These are phyloP conservation scores for Microcebus tavaratra DNA, from an alignment of 2,113 vertebrate genomes.

Conservation along the genomic window DNA sequence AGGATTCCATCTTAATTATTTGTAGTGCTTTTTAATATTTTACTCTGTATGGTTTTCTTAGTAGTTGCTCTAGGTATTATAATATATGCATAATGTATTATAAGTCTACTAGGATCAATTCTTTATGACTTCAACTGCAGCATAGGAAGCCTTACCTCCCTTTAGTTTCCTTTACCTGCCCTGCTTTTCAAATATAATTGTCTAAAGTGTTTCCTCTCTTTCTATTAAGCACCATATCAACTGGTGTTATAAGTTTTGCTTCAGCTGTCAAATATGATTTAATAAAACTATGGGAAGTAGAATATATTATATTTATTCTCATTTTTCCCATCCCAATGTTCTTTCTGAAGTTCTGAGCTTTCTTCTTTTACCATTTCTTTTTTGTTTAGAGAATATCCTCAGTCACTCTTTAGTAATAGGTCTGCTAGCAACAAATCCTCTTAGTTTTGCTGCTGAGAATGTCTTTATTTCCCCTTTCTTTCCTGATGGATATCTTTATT, in stretches of 20 bases:
- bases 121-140: neutral
- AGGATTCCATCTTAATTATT: neutral
- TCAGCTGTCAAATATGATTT: neutral
- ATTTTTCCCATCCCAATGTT: neutral
- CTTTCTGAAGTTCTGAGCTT: neutral
- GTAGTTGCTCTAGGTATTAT: neutral
- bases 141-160: neutral
- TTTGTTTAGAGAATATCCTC: neutral
- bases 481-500: neutral
- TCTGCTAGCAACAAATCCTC: neutral
- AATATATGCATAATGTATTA: rapidly evolving
- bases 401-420: neutral
- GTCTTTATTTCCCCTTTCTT: neutral
- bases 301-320: neutral
- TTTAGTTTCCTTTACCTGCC: neutral
- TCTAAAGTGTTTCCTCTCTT: neutral
- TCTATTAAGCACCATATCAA: neutral
- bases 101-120: rapidly evolving
- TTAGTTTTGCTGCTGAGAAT: neutral
- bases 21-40: neutral
- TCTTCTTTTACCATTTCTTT: neutral
- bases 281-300: neutral
- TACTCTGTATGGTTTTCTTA: neutral
- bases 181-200: neutral
- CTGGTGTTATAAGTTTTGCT: neutral